A percentile compares a stretch with the other conserved stretches of the same genome.
phyloP scores from a whole-genome alignment of 2,113 vertebrate species.

The Lates calcarifer region DNA sequence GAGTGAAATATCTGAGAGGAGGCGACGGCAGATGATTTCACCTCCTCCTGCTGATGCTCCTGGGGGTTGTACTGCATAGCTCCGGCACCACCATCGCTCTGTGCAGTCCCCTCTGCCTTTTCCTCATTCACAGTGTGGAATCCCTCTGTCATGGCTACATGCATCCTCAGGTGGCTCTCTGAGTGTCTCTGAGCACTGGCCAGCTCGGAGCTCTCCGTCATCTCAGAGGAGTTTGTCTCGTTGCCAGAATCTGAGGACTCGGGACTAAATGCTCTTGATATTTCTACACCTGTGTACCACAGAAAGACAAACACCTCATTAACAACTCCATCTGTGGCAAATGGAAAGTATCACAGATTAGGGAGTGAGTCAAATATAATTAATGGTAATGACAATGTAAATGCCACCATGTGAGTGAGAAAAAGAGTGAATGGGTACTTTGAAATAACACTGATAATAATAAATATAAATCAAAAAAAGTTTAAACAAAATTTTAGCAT shows the following conservation, averaged over 20 bases:
- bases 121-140: constrained; percentile 90
- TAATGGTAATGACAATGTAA: constrained; percentile 2
- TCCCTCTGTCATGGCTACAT: constrained; percentile 89
- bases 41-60: constrained; percentile 83
- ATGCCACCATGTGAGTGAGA: constrained; percentile 1
- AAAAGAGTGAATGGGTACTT: not conserved
- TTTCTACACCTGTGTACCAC: constrained; percentile 97
- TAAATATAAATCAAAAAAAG: constrained; percentile 21
- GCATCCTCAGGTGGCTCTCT: constrained; percentile 91
- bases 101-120: constrained; percentile 87
- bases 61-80: constrained; percentile 82
- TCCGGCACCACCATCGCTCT: constrained; percentile 78
- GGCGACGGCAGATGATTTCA: constrained; percentile 90
- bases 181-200: constrained; percentile 93
- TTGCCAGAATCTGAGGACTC: constrained; percentile 99
- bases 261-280: constrained; percentile 97
- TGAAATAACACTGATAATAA: not conserved
- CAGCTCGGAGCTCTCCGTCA: constrained; percentile 98
- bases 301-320: constrained; percentile 90
- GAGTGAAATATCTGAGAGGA: constrained; percentile 95
- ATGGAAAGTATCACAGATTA: constrained; percentile 72
- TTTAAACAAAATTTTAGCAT: not conserved
- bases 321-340: constrained; percentile 82
- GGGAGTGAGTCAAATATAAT: constrained; percentile 67
- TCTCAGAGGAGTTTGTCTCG: constrained; percentile 99